phyloP scores from a whole-genome alignment of 1,140 invertebrate species.

The Frieseomelitta varia region DNA sequence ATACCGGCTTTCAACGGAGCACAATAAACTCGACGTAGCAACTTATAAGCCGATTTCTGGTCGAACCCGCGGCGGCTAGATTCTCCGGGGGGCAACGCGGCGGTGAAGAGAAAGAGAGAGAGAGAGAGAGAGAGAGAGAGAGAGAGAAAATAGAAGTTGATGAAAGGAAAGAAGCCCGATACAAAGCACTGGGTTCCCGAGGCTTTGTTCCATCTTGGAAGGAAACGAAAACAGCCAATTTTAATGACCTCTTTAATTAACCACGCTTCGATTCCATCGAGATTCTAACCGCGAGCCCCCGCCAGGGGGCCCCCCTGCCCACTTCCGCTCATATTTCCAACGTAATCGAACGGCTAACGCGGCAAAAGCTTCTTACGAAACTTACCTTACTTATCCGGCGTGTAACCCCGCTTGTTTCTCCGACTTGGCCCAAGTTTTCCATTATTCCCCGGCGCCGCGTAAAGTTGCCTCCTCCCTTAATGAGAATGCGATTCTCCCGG shows the following conservation, averaged over 20 bases:
- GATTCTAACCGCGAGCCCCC: not conserved
- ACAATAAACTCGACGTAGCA: constrained; percentile 4
- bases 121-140: no score
- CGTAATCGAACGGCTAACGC: not conserved
- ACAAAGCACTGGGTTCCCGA: not conserved
- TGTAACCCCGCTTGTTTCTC: not conserved
- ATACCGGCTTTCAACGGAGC: not conserved
- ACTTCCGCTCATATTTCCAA: not conserved
- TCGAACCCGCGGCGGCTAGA: not conserved
- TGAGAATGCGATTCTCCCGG: not conserved
- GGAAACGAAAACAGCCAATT: constrained; percentile 24
- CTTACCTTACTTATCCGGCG: not conserved
- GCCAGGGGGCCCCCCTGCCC: no score
- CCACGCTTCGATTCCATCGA: not conserved
- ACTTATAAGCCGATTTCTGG: constrained; percentile 40
- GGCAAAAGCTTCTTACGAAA: not conserved
- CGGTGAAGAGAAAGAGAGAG: constrained; percentile 3
- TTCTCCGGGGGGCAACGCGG: not conserved
- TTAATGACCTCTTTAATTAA: constrained; percentile 42
- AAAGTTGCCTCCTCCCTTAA: not conserved
- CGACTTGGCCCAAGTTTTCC: not conserved
- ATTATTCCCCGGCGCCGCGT: not conserved
- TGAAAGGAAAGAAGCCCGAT: constrained; percentile 7
- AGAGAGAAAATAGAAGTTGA: constrained; percentile 11
- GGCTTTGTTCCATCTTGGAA: constrained; percentile 14